Percentiles rank a stretch among this genome's conserved stretches.
phyloP scores from a whole-genome alignment of 53 echinoderm and acorn worm species.

The Actinopyga echinites region DNA sequence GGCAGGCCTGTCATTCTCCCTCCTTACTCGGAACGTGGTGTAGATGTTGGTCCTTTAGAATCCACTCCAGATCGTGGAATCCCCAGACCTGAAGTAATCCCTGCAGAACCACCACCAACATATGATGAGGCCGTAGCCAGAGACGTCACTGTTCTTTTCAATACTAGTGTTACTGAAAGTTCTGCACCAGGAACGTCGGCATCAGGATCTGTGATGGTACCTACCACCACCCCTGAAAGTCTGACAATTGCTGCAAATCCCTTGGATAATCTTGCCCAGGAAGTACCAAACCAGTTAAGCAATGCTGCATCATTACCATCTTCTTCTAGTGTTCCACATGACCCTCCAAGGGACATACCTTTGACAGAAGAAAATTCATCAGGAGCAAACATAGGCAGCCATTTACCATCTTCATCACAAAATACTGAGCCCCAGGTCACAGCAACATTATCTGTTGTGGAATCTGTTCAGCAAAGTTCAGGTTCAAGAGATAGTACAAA shows the following conservation, averaged over 20 bases:
- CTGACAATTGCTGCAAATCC: not conserved
- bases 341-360: no score
- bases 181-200: not conserved
- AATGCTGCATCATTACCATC: not conserved
- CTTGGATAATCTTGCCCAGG: not conserved
- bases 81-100: not conserved
- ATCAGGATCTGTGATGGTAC: not conserved
- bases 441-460: no score
- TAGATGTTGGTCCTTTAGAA: conserved; percentile 36
- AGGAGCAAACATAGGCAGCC: no score
- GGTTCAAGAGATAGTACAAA: no score
- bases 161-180: conserved; percentile 7
- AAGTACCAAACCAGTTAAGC: not conserved
- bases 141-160: conserved; percentile 18
- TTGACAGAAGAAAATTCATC: no score
- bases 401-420: no score
- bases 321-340: not conserved
- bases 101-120: conserved; percentile 34
- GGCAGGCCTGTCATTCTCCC: conserved; percentile 11
- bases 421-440: no score
- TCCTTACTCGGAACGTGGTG: conserved; percentile 37
- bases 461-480: no score
- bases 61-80: conserved; percentile 20
- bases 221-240: not conserved
- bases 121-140: conserved; percentile 36